Base-by-base conservation (phyloP, 2,113 vertebrate species). In the Lethenteron reissneri region DNA sequence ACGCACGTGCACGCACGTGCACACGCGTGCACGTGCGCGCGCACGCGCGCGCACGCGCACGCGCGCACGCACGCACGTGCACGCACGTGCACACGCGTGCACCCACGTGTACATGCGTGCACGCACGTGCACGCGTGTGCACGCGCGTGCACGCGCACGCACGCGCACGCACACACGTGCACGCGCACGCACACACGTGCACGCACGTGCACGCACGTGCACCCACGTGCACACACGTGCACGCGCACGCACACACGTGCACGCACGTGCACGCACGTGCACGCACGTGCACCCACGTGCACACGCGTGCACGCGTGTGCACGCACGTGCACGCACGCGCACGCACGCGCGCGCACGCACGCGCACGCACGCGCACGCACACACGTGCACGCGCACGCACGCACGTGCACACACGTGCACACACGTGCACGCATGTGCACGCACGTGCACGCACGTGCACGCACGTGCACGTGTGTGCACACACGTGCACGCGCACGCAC, bases 251-350 rank as follows among this genome's bases (percentile, higher is more conserved):
- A 62, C 59, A 62, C 59, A 62, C 59, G 9, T 9, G 9, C 59
- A 62, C 59, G 9, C 59, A 62, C 59, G 9, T 9, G 9, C 59
- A 62, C 59, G 9, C 59, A 62, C 59, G 9, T 9, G 9, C 59
- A 62, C 59, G 9, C 59, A 62, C 59, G 9, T 9, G 9, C 59
- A 62, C 59, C 9, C 59, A 62, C 59, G 9, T 9, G 9, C 59
- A 62, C 59, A 62, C 59, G 9, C 59, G 9, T 9, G 9, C 59
- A 62, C 59, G 9, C 59, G 59, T 9, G 9, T 9, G 9, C 59
- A 62, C 59, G 59, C 59, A 62, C 59, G 59, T 62, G 59, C 59
- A 62, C 59, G 59, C 59, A 62, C 59, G 9, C 59, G 59, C 59
- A 62, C 59, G 59, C 9, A 62, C 59, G 59, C 59, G 9, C 59